These are phyloP conservation scores for Graptemys geographica DNA, from an alignment of 2,797 vertebrate species.

Conservation along the genomic window DNA sequence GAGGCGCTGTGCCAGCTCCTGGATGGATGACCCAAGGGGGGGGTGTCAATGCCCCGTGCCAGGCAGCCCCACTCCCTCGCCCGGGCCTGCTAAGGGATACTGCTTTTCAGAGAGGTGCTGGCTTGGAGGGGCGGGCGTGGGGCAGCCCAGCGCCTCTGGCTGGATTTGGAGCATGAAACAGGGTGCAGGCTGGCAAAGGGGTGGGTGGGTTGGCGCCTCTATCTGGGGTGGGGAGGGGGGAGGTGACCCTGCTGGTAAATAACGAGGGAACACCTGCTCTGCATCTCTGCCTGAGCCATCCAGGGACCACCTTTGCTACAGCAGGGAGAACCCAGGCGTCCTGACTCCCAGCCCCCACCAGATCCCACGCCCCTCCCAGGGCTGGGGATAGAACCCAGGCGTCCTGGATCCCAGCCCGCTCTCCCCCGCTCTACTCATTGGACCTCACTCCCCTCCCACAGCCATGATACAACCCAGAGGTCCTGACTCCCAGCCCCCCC, in stretches of 20 bases:
- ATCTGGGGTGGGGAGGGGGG: neutral
- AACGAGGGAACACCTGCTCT: no score
- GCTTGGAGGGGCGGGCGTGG: neutral
- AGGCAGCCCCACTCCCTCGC: accelerated
- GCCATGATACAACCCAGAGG: neutral
- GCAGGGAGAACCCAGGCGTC: no score
- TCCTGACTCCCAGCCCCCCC: neutral
- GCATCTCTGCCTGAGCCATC: no score
- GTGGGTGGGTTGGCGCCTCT: neutral
- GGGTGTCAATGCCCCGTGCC: neutral
- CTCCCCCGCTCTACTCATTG: neutral
- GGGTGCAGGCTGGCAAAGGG: neutral
- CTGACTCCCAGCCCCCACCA: no score
- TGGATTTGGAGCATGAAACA: neutral
- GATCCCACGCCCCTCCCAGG: no score
- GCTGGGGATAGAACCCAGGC: neutral
- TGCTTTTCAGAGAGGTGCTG: neutral
- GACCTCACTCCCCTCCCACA: neutral
- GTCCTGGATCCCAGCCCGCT: neutral
- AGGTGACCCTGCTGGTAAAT: neutral
- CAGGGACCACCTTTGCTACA: no score
- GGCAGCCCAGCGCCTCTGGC: neutral
- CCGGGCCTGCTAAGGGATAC: neutral
- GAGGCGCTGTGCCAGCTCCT: no score
- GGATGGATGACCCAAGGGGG: no score